A percentile compares a stretch with the other conserved stretches of the same genome.
phyloP scores from a whole-genome alignment of 2,888 invertebrate species.

The Phyllotreta cruciferae region DNA sequence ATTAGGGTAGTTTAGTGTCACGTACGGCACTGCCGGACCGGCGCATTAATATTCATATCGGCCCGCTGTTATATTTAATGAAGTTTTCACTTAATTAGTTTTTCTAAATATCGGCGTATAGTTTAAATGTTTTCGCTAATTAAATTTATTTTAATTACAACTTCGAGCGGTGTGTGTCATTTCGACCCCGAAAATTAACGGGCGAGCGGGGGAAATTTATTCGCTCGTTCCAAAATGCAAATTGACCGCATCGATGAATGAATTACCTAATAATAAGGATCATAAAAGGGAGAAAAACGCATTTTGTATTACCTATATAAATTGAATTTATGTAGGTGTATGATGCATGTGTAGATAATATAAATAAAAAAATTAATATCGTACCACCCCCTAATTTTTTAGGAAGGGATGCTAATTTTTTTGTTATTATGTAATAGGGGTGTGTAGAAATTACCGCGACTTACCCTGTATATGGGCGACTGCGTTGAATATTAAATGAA shows the following conservation, averaged over 20 bases:
- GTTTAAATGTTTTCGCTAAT: constrained; percentile 33
- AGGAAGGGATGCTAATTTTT: too few relatives aligned
- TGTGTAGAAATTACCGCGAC: too few relatives aligned
- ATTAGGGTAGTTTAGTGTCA: neutral
- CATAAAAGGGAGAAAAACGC: constrained; percentile 3
- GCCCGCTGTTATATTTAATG: constrained; percentile 22
- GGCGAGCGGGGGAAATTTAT: constrained; percentile 17
- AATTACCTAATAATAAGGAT: constrained; percentile 22
- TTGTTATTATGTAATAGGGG: too few relatives aligned
- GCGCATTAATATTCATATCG: constrained; percentile 25
- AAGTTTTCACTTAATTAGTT: constrained; percentile 32
- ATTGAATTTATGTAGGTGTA: too few relatives aligned
- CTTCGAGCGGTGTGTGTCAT: constrained; percentile 24
- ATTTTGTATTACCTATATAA: neutral
- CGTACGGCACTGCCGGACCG: constrained; percentile 4
- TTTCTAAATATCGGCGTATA: constrained; percentile 27
- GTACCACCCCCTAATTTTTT: neutral
- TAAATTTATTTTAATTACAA: constrained; percentile 34
- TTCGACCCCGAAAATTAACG: constrained; percentile 25
- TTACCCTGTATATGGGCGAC: too few relatives aligned
- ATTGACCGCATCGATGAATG: constrained; percentile 25
- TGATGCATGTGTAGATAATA: too few relatives aligned
- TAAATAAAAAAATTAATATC: too few relatives aligned
- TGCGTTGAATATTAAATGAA: too few relatives aligned
- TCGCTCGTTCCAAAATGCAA: constrained; percentile 18